Evolutionary conservation across 2,888 invertebrate genomes (phyloP).

Genomic region (Pediacus dermestoides): DNA sequence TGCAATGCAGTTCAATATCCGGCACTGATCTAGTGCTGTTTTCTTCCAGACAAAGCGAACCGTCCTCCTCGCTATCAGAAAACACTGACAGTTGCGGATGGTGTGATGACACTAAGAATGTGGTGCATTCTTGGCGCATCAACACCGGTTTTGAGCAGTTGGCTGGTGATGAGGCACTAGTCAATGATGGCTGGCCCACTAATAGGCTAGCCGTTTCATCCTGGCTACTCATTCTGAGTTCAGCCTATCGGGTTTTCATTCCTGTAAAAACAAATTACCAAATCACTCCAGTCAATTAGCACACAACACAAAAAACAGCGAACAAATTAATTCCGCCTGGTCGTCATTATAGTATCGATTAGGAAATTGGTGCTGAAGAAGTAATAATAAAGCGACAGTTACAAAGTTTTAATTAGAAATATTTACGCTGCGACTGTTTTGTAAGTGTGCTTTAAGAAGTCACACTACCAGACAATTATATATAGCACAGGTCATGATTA

Average conservation of each 20-base stretch:
- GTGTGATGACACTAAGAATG: conserved; percentile 65
- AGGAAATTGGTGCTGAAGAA: too few relatives aligned
- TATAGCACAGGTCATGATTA: too few relatives aligned
- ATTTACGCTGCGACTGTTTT: too few relatives aligned
- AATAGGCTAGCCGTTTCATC: conserved; percentile 81
- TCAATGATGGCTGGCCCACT: conserved; percentile 61
- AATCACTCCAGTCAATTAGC: too few relatives aligned
- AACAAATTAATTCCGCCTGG: too few relatives aligned
- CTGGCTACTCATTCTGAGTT: conserved; percentile 58
- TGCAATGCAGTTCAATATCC: conserved; percentile 76
- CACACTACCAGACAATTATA: too few relatives aligned
- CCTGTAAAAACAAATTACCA: conserved; percentile 22
- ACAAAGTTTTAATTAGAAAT: too few relatives aligned
- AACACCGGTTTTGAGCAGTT: conserved; percentile 71
- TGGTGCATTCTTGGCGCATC: conserved; percentile 83
- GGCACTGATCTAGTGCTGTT: conserved; percentile 73
- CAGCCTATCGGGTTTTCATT: conserved; percentile 25
- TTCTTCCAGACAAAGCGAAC: conserved; percentile 62
- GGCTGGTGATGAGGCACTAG: conserved; percentile 51
- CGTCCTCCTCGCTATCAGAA: conserved; percentile 77
- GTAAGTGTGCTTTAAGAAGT: too few relatives aligned
- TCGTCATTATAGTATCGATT: too few relatives aligned
- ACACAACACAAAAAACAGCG: too few relatives aligned
- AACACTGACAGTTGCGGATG: conserved; percentile 67
- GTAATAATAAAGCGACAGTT: too few relatives aligned